Evolutionary conservation across 2,888 invertebrate species (phyloP), one percentile per base, ranked within the genome.

Genomic region (Coecobrya sp.): DNA sequence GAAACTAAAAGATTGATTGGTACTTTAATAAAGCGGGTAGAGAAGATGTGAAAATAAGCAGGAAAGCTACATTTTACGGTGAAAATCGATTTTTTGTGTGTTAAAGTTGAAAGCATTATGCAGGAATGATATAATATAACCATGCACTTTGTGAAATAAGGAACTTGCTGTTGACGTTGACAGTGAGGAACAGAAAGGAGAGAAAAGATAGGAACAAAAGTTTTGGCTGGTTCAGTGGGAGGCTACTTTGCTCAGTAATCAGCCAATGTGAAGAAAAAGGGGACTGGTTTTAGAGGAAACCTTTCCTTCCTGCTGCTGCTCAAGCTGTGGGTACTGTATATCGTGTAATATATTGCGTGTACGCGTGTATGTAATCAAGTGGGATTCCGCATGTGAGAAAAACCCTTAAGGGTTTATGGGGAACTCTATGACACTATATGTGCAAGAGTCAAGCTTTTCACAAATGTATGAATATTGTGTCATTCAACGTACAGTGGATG

Each of bases 261-360:
- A 73, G 22, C 91, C 91, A 91, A 91, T 91, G 87, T 82, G 91
- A 62, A 8, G 30, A 30, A 65, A 73, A 87, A 87, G 91, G 91
- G 91, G 87, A 79, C 45, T 86, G 91, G 90, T 90, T 89, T 84
- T 22, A n/a, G 8, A 16, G 42, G 45, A 79, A 22, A 52, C 86
- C 79, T 88, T 70, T 89, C 55, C 68, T 70, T 89, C 42, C 52
- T 88, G 27, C 45, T 84, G 36, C 30, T 13, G 13, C 52, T 55
- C 13, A 55, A 1, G 1, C 55, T 30, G 1, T 27, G 52, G 7
- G 42, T 86, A 42, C 25, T 19, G 5, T 25, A 3, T 8, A n/a
- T 52, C 55, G 10, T 59, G 25, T 25, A 62, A 1, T 10, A 62
- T 22, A 5, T n/a, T 62, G 25, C 25, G 19, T 84, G 42, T 65